A percentile compares a stretch with the other conserved stretches of the same genome.
Evolutionary conservation across 2,888 invertebrate species (phyloP).

Genomic region (Acronicta psi): DNA sequence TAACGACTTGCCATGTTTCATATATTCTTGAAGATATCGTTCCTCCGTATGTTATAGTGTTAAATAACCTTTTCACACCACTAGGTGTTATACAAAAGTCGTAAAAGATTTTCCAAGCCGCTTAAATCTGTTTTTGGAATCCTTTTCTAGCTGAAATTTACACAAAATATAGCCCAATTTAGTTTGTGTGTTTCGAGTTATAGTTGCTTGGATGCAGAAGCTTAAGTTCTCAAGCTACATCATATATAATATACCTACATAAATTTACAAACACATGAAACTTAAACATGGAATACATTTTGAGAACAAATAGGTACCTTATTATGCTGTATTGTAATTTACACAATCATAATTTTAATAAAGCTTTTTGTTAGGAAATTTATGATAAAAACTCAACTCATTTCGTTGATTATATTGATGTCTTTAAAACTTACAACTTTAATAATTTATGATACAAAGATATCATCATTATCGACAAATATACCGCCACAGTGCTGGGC

Average conservation of each 20-base stretch:
- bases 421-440: too few relatives aligned
- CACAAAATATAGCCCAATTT: conserved; percentile 1
- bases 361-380: too few relatives aligned
- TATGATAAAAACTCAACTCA: too few relatives aligned
- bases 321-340: too few relatives aligned
- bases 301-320: too few relatives aligned
- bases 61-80: conserved; percentile 27
- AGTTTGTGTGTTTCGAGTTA: conserved; percentile 1
- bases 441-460: too few relatives aligned
- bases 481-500: too few relatives aligned
- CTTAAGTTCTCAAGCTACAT: background rate
- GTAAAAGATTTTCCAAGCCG: conserved; percentile 15
- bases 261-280: background rate
- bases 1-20: conserved; percentile 72
- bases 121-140: conserved; percentile 8
- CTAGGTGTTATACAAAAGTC: conserved; percentile 4
- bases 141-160: conserved; percentile 3
- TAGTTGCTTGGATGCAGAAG: background rate
- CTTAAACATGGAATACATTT: too few relatives aligned
- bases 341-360: too few relatives aligned
- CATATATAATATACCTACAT: too few relatives aligned
- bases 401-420: too few relatives aligned
- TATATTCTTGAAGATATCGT: conserved; percentile 62
- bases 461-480: too few relatives aligned
- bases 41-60: conserved; percentile 38